These are phyloP conservation scores for Leiothrix lutea DNA, from an alignment of 2,113 vertebrate genomes.

Conservation along the genomic window DNA sequence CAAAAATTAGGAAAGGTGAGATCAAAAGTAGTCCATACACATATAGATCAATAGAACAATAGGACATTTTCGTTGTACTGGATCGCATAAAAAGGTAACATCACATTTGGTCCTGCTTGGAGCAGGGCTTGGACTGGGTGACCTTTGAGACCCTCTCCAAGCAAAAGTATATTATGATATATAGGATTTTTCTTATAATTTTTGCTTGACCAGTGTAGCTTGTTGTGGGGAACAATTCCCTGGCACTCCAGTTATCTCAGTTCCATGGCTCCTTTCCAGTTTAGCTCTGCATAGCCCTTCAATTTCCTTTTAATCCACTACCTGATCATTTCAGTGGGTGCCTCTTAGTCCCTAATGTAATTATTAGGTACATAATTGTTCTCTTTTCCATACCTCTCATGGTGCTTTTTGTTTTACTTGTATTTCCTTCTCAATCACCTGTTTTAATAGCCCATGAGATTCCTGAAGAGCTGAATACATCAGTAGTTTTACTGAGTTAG, in stretches of 20 bases:
- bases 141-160: background rate
- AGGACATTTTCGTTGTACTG: background rate
- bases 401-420: background rate
- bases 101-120: background rate
- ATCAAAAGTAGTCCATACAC: background rate
- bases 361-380: background rate
- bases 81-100: background rate
- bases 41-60: background rate
- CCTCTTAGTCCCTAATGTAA: background rate
- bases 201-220: background rate
- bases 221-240: background rate
- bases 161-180: background rate
- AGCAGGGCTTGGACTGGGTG: background rate
- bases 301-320: background rate
- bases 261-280: background rate
- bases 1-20: background rate
- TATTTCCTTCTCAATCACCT: background rate
- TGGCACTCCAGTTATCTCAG: background rate
- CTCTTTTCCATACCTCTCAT: background rate
- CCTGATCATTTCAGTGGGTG: background rate
- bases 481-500: background rate
- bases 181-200: background rate
- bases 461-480: background rate
- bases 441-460: background rate
- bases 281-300: background rate